A percentile compares a stretch with the other conserved stretches of the same genome.
These are phyloP conservation scores for Falco naumanni DNA, from an alignment of 2,797 vertebrate species.

Conservation along the genomic window DNA sequence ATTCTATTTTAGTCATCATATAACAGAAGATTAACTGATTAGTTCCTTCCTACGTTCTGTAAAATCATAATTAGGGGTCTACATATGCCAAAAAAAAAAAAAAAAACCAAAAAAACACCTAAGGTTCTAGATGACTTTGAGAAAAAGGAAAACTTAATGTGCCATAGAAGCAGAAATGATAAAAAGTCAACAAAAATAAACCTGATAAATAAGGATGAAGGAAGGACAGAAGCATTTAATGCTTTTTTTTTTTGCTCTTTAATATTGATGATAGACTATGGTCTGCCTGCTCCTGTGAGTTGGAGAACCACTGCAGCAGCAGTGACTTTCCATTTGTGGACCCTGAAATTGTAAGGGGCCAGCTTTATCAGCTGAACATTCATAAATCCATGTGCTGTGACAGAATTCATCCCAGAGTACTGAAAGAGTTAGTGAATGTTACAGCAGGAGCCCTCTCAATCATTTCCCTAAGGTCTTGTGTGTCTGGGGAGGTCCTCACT, in stretches of 20 bases:
- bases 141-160: slow-evolving; percentile 19
- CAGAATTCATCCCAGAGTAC: neutral
- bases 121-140: neutral
- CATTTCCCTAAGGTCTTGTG: too few relatives aligned
- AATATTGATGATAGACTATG: neutral
- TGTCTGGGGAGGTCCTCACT: too few relatives aligned
- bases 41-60: neutral
- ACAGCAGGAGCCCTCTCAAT: neutral
- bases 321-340: neutral
- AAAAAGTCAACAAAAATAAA: neutral
- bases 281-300: neutral
- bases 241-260: rapidly evolving
- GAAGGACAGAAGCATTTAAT: neutral
- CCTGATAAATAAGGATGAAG: neutral
- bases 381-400: neutral
- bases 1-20: neutral
- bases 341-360: neutral
- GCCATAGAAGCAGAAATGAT: neutral
- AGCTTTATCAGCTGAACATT: neutral
- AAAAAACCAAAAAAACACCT: neutral
- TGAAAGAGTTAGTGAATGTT: neutral
- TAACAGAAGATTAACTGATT: neutral
- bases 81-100: neutral
- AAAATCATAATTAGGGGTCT: neutral
- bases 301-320: neutral